Evolutionary conservation across 2,888 invertebrate species (phyloP).

Genomic region (Brachyopa scutellaris): DNA sequence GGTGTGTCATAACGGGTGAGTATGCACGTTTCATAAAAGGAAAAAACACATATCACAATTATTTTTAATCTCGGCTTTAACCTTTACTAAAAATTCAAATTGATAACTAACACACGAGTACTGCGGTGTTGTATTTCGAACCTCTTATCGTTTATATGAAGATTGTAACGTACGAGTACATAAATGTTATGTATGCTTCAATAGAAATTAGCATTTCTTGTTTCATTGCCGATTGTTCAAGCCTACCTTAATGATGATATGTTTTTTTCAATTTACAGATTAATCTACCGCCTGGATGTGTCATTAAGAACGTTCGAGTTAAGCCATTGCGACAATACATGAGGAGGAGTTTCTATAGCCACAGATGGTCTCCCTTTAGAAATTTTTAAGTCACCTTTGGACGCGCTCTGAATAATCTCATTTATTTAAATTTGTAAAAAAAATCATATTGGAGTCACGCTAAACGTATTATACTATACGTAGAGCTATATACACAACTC

Average conservation of each 20-base stretch:
- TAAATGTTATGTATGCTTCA: too few relatives aligned
- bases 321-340: constrained; percentile 70
- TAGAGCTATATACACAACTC: neutral
- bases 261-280: constrained; percentile 75
- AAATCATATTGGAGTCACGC: too few relatives aligned
- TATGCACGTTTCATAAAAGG: constrained; percentile 14
- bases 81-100: neutral
- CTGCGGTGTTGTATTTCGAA: too few relatives aligned
- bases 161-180: too few relatives aligned
- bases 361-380: constrained; percentile 60
- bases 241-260: neutral
- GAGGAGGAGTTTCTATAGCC: constrained; percentile 60
- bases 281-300: constrained; percentile 79
- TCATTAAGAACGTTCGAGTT: constrained; percentile 79
- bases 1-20: neutral
- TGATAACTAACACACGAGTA: constrained; percentile 21
- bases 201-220: too few relatives aligned
- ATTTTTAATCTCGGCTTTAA: too few relatives aligned
- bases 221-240: neutral
- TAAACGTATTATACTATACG: too few relatives aligned
- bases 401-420: too few relatives aligned
- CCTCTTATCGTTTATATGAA: too few relatives aligned
- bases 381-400: constrained; percentile 55
- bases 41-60: too few relatives aligned
- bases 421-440: neutral